phyloP scores from a whole-genome alignment of 1,140 invertebrate genomes.

The Andrena cerasifolii region DNA sequence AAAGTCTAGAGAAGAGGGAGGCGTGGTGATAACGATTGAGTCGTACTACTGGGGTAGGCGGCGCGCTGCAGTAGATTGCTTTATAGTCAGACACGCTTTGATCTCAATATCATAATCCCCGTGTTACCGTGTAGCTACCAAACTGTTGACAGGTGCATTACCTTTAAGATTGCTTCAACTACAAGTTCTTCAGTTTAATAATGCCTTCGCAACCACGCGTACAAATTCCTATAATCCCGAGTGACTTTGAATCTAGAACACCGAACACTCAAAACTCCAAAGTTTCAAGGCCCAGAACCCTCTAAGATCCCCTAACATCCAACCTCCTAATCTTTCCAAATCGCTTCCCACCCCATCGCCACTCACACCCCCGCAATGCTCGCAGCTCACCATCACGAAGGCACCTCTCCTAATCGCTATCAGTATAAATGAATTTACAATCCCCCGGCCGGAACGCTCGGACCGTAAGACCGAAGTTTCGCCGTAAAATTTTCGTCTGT shows the following conservation, averaged over 20 bases:
- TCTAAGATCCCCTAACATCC: too few relatives aligned
- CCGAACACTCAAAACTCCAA: too few relatives aligned
- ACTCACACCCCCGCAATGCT: too few relatives aligned
- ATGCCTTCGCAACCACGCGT: background rate
- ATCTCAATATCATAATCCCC: background rate
- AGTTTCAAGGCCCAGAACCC: too few relatives aligned
- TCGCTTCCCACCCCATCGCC: too few relatives aligned
- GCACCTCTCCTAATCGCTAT: background rate
- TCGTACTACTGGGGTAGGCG: background rate
- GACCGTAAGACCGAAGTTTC: constrained; percentile 26
- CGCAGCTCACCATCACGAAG: background rate
- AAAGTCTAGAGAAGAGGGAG: background rate
- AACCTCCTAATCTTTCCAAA: too few relatives aligned
- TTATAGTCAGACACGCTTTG: constrained; percentile 9
- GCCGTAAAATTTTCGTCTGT: constrained; percentile 56
- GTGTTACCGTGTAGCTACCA: too few relatives aligned
- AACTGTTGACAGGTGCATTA: background rate
- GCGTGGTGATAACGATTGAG: background rate
- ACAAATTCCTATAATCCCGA: background rate
- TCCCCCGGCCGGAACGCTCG: background rate
- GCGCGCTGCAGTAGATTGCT: background rate
- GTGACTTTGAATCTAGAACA: too few relatives aligned
- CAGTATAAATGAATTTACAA: constrained; percentile 32
- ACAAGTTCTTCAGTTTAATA: background rate
- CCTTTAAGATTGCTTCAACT: background rate